These are phyloP conservation scores for Dicerorhinus sumatrensis DNA, from an alignment of 2,113 vertebrate genomes.

Conservation along the genomic window DNA sequence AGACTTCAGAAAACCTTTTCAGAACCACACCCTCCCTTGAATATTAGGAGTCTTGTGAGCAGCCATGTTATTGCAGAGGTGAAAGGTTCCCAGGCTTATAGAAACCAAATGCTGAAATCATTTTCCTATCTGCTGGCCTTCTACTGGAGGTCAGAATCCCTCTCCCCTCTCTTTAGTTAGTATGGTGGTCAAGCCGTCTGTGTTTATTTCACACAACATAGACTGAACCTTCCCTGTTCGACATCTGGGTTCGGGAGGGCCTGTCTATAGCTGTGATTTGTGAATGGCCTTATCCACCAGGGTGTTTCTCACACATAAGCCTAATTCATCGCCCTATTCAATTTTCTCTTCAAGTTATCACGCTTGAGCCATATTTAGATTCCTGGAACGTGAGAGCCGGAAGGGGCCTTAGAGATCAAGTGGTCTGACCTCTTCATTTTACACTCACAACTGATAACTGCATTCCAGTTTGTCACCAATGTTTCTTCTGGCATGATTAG, in stretches of 20 bases:
- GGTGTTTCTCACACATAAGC: conserved; percentile 43
- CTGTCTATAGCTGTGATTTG: conserved; percentile 6
- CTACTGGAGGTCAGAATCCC: background rate
- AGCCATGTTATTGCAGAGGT: background rate
- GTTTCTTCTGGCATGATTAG: background rate
- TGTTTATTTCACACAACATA: background rate
- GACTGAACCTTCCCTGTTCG: background rate
- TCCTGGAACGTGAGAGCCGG: background rate
- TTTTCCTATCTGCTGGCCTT: background rate
- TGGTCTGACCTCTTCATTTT: conserved; percentile 16
- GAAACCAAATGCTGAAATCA: background rate
- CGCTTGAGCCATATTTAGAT: conserved; percentile 45
- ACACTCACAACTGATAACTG: conserved; percentile 24
- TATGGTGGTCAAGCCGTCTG: background rate
- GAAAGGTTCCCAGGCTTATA: background rate
- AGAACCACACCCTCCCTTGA: background rate
- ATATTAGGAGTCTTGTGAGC: background rate
- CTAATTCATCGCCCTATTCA: conserved; percentile 45
- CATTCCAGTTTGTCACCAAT: background rate
- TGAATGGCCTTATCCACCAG: background rate
- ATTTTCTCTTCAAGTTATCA: conserved; percentile 58
- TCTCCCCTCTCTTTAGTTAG: background rate
- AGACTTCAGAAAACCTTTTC: background rate
- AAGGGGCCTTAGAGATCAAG: conserved; percentile 21
- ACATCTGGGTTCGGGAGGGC: background rate